Conservation (phyloP, 2,113 vertebrate genomes). For the Andinoacara biseriatus region DNA sequence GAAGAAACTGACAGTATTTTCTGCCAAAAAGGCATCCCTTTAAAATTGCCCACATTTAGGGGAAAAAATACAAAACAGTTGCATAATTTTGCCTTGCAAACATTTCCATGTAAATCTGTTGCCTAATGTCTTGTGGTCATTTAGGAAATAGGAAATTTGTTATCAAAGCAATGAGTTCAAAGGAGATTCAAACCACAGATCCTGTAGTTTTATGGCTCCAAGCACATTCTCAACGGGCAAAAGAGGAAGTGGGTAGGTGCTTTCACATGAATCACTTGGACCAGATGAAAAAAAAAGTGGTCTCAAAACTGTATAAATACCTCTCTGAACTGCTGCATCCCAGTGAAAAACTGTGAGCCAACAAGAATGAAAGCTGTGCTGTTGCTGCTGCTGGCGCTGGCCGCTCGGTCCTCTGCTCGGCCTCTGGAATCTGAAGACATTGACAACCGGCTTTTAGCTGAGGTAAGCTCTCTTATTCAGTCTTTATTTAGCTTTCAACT, state of each 20-base stretch:
- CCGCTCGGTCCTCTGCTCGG: constrained; percentile 42
- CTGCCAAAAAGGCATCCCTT: not conserved
- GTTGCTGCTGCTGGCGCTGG: constrained; percentile 59
- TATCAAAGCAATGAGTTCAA: constrained; percentile 18
- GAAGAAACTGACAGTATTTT: not conserved
- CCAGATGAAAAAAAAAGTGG: constrained; percentile 4
- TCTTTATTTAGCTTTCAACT: not conserved
- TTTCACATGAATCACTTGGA: constrained; percentile 78
- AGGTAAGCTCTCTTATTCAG: constrained; percentile 62
- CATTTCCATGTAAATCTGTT: not conserved
- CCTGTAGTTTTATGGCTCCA: constrained; percentile 23
- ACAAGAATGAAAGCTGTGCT: constrained; percentile 61
- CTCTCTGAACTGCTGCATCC: not conserved
- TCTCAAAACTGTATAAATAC: constrained; percentile 69
- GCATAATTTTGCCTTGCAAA: not conserved
- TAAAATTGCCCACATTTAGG: not conserved
- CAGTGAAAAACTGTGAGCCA: constrained; percentile 43
- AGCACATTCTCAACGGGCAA: constrained; percentile 47
- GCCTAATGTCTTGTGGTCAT: not conserved
- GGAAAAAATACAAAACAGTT: not conserved
- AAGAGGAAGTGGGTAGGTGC: constrained; percentile 76
- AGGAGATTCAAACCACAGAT: constrained; percentile 42
- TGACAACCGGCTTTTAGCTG: constrained; percentile 59
- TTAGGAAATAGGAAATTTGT: not conserved
- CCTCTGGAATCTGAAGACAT: constrained; percentile 28